Conservation (phyloP, 2,888 invertebrate species). For the Hemithea aestivaria region DNA sequence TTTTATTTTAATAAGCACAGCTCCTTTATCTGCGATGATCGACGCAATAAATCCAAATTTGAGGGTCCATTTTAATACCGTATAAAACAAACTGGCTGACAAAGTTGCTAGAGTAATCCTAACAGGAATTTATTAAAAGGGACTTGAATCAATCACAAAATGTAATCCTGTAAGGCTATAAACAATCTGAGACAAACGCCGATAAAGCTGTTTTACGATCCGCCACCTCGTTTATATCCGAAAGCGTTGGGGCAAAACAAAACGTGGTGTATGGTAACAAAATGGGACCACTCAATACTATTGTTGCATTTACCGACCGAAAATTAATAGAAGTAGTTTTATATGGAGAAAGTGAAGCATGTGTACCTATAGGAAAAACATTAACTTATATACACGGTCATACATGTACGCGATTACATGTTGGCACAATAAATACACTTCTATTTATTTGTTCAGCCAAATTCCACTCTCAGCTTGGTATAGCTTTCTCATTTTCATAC, state of each 20-base stretch:
- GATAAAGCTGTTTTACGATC: constrained; percentile 68
- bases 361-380: too few relatives aligned
- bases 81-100: constrained; percentile 58
- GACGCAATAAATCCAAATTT: constrained; percentile 45
- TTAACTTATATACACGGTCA: too few relatives aligned
- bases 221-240: constrained; percentile 70
- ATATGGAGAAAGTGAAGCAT: too few relatives aligned
- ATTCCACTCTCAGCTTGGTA: too few relatives aligned
- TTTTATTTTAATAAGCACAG: constrained; percentile 48
- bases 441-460: too few relatives aligned
- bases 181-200: constrained; percentile 66
- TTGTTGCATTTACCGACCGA: constrained; percentile 52
- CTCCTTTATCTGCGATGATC: constrained; percentile 47
- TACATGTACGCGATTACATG: too few relatives aligned
- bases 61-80: constrained; percentile 45
- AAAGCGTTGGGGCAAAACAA: constrained; percentile 54
- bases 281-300: constrained; percentile 54
- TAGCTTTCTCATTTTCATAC: too few relatives aligned
- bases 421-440: too few relatives aligned
- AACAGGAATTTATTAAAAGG: constrained; percentile 58
- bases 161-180: constrained; percentile 66
- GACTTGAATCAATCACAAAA: constrained; percentile 71
- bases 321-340: too few relatives aligned
- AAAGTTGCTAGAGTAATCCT: constrained; percentile 45
- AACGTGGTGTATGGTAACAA: constrained; percentile 54